Evolutionary conservation across 2,113 vertebrate genomes (phyloP).

Genomic region (Cyanoramphus novaezelandiae): DNA sequence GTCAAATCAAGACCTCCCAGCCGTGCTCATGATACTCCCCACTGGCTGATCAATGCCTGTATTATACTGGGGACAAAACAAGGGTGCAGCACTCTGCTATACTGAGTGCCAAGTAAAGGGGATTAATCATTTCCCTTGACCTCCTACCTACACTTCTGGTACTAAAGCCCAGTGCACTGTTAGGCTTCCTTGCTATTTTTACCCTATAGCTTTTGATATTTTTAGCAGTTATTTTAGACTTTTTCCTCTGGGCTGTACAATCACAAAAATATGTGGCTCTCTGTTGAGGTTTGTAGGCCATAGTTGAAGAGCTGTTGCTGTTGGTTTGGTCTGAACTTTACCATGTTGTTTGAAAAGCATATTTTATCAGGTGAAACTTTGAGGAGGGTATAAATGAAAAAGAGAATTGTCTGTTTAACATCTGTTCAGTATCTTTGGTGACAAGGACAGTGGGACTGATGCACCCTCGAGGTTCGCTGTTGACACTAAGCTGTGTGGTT

Average conservation of each 20-base stretch:
- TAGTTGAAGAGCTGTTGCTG: neutral
- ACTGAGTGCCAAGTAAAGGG: neutral
- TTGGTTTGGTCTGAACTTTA: neutral
- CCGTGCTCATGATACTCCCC: fast-evolving
- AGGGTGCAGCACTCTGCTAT: fast-evolving
- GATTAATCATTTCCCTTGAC: constrained; percentile 18
- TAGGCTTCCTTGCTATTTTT: constrained; percentile 40
- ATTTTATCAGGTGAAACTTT: neutral
- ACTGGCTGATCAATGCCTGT: neutral
- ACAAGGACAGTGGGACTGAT: neutral
- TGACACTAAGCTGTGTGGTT: neutral
- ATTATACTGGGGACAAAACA: fast-evolving
- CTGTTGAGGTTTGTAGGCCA: neutral
- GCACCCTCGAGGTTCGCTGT: neutral
- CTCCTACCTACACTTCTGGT: constrained; percentile 17
- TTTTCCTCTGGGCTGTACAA: neutral
- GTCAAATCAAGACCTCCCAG: neutral
- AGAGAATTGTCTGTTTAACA: neutral
- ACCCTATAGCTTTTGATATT: neutral
- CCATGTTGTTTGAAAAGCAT: neutral
- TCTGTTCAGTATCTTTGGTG: neutral
- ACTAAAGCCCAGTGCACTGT: neutral
- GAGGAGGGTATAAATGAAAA: neutral
- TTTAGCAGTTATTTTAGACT: constrained; percentile 28
- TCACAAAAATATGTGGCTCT: neutral